Conservation (phyloP, 2,113 vertebrate genomes). For the Eublepharis macularius region DNA sequence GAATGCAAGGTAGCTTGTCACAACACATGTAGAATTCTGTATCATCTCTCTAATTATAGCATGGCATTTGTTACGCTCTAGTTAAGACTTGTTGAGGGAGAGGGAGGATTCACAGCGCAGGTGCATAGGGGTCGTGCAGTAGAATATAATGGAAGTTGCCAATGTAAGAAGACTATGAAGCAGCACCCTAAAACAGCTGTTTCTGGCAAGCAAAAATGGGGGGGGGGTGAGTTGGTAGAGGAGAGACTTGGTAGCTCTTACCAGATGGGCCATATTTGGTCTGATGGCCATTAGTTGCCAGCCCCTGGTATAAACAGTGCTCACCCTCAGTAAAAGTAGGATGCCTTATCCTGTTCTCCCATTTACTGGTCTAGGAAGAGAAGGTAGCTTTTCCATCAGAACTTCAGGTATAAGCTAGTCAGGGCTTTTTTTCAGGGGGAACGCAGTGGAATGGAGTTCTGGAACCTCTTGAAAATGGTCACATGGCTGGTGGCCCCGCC, state of each 20-base stretch:
- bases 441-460: no score
- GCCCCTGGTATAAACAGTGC: not conserved
- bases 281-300: not conserved
- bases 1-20: slow-evolving; percentile 18
- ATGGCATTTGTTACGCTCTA: slow-evolving; percentile 25
- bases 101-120: not conserved
- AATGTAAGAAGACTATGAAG: not conserved
- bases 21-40: slow-evolving; percentile 23
- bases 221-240: not conserved
- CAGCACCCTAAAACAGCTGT: not conserved
- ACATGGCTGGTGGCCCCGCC: no score
- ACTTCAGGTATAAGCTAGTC: no score
- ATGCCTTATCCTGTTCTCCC: not conserved
- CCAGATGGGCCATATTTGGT: not conserved
- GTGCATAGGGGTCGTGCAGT: not conserved
- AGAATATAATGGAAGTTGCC: not conserved
- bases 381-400: no score
- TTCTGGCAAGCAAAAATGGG: not conserved
- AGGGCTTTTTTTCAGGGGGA: no score
- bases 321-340: not conserved
- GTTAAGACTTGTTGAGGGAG: not conserved
- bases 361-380: no score
- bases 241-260: not conserved
- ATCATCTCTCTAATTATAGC: slow-evolving; percentile 45
- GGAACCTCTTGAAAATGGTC: no score